These are phyloP conservation scores for Fissipunctia ypsillon DNA, from an alignment of 2,888 invertebrate species.

Conservation along the genomic window DNA sequence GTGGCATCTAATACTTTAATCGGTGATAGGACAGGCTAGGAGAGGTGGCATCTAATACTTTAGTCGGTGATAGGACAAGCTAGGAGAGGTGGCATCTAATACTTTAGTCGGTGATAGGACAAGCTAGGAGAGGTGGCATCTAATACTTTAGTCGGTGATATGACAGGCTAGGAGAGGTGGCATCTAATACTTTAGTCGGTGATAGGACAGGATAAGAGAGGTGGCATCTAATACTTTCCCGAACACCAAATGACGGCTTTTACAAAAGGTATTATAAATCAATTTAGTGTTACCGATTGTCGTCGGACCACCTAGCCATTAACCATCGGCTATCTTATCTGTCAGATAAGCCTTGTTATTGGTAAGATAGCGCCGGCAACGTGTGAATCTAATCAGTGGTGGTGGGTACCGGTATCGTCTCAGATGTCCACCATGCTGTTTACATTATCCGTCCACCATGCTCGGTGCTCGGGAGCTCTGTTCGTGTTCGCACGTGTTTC, in stretches of 20 bases:
- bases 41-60: not conserved
- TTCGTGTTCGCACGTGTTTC: conserved; percentile 1
- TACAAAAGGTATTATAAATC: conserved; percentile 13
- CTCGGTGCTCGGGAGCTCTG: not conserved
- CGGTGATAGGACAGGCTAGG: not conserved
- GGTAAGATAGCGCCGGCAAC: conserved; percentile 26
- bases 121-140: not conserved
- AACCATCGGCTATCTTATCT: conserved; percentile 43
- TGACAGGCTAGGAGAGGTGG: not conserved
- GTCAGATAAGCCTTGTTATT: conserved; percentile 24
- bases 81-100: not conserved
- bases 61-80: not conserved
- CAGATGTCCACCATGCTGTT: no score
- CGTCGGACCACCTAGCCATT: conserved; percentile 35
- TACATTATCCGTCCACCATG: conserved; percentile 12
- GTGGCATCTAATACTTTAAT: conserved; percentile 2
- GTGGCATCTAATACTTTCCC: not conserved
- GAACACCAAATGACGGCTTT: not conserved
- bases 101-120: not conserved
- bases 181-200: not conserved
- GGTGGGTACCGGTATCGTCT: conserved; percentile 11
- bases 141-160: conserved; percentile 6
- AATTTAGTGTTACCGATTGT: conserved; percentile 16
- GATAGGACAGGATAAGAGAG: not conserved
- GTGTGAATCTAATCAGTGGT: conserved; percentile 47